These are phyloP conservation scores for Atherinosoma microstoma DNA, from an alignment of 2,797 vertebrate genomes.

Conservation along the genomic window DNA sequence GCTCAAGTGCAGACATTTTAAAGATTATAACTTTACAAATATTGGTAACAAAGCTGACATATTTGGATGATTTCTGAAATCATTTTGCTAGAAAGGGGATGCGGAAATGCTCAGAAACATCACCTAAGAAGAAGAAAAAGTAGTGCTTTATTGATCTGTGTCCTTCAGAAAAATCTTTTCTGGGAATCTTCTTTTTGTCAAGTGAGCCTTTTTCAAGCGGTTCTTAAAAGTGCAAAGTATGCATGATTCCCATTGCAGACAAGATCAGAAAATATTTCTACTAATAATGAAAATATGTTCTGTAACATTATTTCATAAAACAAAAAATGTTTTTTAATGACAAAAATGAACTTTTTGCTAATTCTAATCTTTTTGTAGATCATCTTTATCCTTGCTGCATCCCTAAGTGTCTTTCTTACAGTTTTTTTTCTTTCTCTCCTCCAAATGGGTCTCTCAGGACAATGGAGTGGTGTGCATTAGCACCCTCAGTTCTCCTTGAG, in stretches of 20 bases:
- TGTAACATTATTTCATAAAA: not conserved
- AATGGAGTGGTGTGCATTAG: slow-evolving; percentile 73
- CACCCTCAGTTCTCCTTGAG: slow-evolving; percentile 61
- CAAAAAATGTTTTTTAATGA: not conserved
- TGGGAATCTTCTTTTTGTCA: slow-evolving; percentile 9
- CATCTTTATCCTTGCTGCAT: slow-evolving; percentile 31
- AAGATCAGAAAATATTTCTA: not conserved
- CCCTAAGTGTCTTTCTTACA: slow-evolving; percentile 39
- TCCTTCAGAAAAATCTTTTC: slow-evolving; percentile 8
- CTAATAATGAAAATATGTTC: not conserved
- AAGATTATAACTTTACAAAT: not conserved
- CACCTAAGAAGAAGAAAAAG: not conserved
- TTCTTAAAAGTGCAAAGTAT: slow-evolving; percentile 16
- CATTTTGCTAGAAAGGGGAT: not conserved
- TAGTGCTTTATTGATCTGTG: slow-evolving; percentile 1
- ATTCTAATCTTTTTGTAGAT: slow-evolving; percentile 20
- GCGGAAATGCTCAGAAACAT: not conserved
- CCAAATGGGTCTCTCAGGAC: slow-evolving; percentile 55
- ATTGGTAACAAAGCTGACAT: not conserved
- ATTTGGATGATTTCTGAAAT: not conserved
- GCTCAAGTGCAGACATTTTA: not conserved
- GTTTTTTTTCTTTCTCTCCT: slow-evolving; percentile 9
- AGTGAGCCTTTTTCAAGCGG: slow-evolving; percentile 46
- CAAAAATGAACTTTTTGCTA: slow-evolving; percentile 14
- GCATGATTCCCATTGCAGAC: slow-evolving; percentile 28